These are phyloP conservation scores for Rhagoletis zephyria DNA, from an alignment of 1,140 invertebrate species.

Conservation along the genomic window DNA sequence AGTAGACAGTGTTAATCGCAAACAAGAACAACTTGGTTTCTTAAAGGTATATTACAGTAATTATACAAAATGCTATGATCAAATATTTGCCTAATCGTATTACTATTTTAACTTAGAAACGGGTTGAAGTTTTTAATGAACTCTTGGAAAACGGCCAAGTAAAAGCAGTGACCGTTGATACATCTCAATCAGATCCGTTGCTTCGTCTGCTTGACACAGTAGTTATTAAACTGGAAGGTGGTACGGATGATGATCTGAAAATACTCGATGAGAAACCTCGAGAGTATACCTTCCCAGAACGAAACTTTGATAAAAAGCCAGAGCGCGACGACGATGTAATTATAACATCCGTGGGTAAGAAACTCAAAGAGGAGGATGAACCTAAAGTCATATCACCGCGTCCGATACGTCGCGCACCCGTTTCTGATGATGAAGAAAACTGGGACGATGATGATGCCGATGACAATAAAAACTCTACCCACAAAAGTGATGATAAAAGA, in stretches of 20 bases:
- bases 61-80: neutral
- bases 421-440: slow-evolving; percentile 72
- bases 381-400: slow-evolving; percentile 68
- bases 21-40: slow-evolving; percentile 87
- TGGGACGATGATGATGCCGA: slow-evolving; percentile 73
- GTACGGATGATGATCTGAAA: slow-evolving; percentile 93
- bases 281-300: slow-evolving; percentile 60
- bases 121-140: slow-evolving; percentile 92
- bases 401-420: slow-evolving; percentile 55
- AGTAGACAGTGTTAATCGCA: slow-evolving; percentile 92
- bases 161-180: slow-evolving; percentile 87
- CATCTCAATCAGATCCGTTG: slow-evolving; percentile 88
- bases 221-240: slow-evolving; percentile 97
- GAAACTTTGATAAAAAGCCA: slow-evolving; percentile 71
- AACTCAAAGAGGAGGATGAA: slow-evolving; percentile 53
- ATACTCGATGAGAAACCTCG: slow-evolving; percentile 81
- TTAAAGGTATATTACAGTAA: slow-evolving; percentile 80
- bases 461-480: neutral
- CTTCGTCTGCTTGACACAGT: slow-evolving; percentile 94
- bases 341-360: slow-evolving; percentile 66
- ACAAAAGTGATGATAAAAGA: slow-evolving; percentile 57
- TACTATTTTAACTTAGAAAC: slow-evolving; percentile 74
- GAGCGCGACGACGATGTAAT: slow-evolving; percentile 69
- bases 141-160: slow-evolving; percentile 84
- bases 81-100: slow-evolving; percentile 39